Percentiles rank a stretch among this genome's conserved stretches.
Conservation (phyloP, 2,113 vertebrate genomes). For the Tichodroma muraria region DNA sequence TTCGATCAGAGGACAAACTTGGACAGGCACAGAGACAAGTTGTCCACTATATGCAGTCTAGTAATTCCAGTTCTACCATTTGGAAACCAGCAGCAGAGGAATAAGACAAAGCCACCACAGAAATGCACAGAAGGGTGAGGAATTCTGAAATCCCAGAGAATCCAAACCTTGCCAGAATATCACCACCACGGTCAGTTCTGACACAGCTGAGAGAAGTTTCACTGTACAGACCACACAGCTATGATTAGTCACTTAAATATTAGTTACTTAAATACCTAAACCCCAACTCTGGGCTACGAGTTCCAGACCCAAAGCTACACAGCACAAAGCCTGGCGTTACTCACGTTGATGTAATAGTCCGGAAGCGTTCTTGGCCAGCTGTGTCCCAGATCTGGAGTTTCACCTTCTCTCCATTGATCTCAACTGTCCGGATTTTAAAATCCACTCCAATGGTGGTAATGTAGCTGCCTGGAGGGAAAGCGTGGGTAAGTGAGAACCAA, state of each 20-base stretch:
- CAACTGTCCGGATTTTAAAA: constrained; percentile 98
- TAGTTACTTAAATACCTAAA: neutral
- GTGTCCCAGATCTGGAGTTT: constrained; percentile 99
- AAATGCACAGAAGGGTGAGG: neutral
- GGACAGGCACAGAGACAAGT: neutral
- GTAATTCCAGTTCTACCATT: neutral
- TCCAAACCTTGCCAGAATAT: neutral
- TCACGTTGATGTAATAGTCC: constrained; percentile 98
- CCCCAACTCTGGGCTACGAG: neutral
- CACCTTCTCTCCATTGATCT: constrained; percentile 98
- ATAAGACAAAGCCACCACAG: neutral
- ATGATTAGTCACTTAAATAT: neutral
- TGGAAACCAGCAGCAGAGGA: neutral
- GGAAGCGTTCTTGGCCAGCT: constrained; percentile 95
- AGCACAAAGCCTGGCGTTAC: constrained; percentile 5
- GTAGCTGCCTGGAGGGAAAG: constrained; percentile 85
- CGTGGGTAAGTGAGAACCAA: neutral
- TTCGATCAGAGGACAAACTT: neutral
- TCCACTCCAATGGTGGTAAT: constrained; percentile 98
- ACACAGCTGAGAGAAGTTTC: neutral
- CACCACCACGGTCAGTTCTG: rapidly evolving
- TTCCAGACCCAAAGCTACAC: neutral
- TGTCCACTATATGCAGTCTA: neutral
- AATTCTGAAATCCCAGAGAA: neutral
- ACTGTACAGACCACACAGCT: neutral